A percentile compares a stretch with the other conserved stretches of the same genome.
phyloP scores from a whole-genome alignment of 2,113 vertebrate genomes.

The Vimba vimba region DNA sequence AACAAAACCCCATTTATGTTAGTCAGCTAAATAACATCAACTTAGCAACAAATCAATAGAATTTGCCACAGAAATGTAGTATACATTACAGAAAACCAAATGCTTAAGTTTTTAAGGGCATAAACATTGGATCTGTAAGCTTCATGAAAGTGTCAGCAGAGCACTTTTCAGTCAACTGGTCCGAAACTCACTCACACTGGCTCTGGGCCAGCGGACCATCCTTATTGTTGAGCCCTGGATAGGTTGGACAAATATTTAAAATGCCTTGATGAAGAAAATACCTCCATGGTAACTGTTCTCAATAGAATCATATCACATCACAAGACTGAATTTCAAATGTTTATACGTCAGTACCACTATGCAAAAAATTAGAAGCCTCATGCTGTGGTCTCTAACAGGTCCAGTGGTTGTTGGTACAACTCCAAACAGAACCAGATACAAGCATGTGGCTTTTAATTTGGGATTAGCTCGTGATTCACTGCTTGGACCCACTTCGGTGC shows the following conservation, averaged over 20 bases:
- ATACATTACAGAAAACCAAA: neutral
- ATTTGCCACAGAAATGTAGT: neutral
- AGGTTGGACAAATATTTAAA: constrained; percentile 9
- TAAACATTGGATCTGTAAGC: neutral
- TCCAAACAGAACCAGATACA: constrained; percentile 46
- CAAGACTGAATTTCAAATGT: neutral
- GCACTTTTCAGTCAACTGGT: neutral
- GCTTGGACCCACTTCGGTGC: constrained; percentile 28
- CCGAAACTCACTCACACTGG: neutral
- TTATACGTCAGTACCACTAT: constrained; percentile 15
- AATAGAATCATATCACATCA: constrained; percentile 6
- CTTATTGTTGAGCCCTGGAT: neutral
- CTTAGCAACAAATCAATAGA: neutral
- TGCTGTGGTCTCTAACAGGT: constrained; percentile 39
- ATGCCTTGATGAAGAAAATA: constrained; percentile 15
- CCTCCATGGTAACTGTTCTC: neutral
- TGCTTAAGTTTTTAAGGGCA: neutral
- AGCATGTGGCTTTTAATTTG: constrained; percentile 52
- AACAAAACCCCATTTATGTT: neutral
- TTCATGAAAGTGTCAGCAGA: neutral
- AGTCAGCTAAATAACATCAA: neutral
- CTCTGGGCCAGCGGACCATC: neutral
- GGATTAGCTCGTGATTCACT: constrained; percentile 52
- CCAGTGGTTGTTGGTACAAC: constrained; percentile 16
- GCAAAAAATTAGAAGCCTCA: constrained; percentile 51